Conservation (phyloP, 2,888 invertebrate species). For the Limnephilus rhombicus region DNA sequence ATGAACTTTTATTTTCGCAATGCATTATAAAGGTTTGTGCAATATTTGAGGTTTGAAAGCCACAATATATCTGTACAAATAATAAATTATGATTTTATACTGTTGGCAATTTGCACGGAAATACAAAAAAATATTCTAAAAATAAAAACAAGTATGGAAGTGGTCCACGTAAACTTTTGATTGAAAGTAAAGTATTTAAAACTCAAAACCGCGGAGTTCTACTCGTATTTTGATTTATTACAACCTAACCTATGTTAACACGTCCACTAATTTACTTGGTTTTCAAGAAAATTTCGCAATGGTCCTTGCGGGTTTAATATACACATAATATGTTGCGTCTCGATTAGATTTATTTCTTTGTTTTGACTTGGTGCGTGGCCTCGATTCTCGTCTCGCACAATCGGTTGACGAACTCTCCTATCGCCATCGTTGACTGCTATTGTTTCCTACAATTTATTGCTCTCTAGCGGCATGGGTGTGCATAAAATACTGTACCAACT, state of each 20-base stretch:
- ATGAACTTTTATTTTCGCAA: background rate
- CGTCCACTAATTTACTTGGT: background rate
- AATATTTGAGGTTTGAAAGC: background rate
- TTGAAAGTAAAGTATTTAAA: background rate
- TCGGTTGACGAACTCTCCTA: constrained; percentile 44
- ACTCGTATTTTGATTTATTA: background rate
- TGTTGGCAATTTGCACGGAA: background rate
- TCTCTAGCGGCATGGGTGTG: background rate
- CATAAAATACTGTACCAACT: background rate
- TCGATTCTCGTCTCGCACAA: constrained; percentile 8
- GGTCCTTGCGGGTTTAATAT: background rate
- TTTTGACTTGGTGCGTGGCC: constrained; percentile 19
- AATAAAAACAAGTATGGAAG: too few relatives aligned
- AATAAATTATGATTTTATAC: background rate
- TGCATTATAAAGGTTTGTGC: background rate
- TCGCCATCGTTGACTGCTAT: constrained; percentile 27
- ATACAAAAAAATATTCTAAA: background rate
- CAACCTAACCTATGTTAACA: background rate
- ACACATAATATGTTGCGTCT: background rate
- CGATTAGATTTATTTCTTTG: constrained; percentile 40
- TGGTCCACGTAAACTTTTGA: background rate
- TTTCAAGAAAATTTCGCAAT: background rate
- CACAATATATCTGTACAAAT: too few relatives aligned
- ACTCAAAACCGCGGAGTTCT: background rate
- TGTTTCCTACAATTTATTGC: background rate